A percentile compares a stretch with the other conserved stretches of the same genome.
Conservation (phyloP, 2,888 invertebrate genomes). For the Linyphia triangularis region DNA sequence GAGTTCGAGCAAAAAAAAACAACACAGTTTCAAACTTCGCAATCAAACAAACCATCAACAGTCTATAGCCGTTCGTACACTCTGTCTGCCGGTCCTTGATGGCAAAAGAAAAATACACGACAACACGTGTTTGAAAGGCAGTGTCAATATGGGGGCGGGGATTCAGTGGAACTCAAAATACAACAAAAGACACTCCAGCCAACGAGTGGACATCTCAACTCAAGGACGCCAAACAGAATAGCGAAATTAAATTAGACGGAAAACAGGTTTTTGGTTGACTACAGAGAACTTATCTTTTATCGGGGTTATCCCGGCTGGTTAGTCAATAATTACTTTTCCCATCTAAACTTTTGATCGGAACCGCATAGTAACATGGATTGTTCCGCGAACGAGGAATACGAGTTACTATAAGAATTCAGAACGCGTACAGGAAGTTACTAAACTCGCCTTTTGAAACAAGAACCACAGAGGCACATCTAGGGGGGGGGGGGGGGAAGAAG, state of each 20-base stretch:
- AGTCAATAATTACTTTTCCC: not conserved
- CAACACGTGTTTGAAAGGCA: not conserved
- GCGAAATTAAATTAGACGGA: slow-evolving; percentile 1
- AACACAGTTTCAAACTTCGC: not conserved
- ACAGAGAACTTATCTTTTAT: slow-evolving; percentile 8
- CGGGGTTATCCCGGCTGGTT: not conserved
- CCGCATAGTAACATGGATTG: not conserved
- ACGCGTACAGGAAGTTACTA: not conserved
- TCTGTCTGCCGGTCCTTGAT: not conserved
- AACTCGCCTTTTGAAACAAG: too few relatives aligned
- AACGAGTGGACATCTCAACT: not conserved
- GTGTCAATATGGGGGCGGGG: not conserved
- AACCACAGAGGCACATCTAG: too few relatives aligned
- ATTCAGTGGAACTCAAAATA: not conserved
- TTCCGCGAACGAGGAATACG: not conserved
- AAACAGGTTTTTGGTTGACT: slow-evolving; percentile 21
- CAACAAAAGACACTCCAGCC: not conserved
- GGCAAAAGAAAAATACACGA: not conserved
- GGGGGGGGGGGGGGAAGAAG: too few relatives aligned
- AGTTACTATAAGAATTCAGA: not conserved
- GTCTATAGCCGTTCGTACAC: not conserved
- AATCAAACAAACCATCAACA: not conserved
- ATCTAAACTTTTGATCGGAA: not conserved
- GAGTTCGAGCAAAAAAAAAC: too few relatives aligned
- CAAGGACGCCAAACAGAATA: slow-evolving; percentile 6